Conservation (phyloP, 2,888 invertebrate species). For the Epinotia brunnichana region DNA sequence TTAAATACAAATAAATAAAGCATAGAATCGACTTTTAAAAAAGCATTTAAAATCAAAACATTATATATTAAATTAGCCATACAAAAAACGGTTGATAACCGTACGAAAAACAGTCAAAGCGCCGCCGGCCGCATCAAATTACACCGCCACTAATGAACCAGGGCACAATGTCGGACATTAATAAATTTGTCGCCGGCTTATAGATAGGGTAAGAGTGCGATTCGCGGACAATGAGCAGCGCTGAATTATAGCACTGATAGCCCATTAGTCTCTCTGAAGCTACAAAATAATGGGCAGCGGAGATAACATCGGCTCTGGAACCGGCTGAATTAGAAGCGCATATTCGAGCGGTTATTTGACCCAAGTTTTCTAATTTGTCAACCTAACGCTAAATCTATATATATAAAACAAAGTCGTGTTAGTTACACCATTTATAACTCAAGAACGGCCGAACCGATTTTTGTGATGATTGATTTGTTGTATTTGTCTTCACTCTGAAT, state of each 20-base stretch:
- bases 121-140: slow-evolving; percentile 67
- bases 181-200: slow-evolving; percentile 81
- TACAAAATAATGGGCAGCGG: slow-evolving; percentile 72
- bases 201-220: slow-evolving; percentile 78
- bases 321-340: slow-evolving; percentile 48
- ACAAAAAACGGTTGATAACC: slow-evolving; percentile 37
- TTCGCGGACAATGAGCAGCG: slow-evolving; percentile 77
- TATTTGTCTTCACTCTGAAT: too few relatives aligned
- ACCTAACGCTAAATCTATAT: neutral
- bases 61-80: slow-evolving; percentile 28
- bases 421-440: too few relatives aligned
- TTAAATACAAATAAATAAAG: neutral
- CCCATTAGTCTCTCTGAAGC: slow-evolving; percentile 79
- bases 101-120: slow-evolving; percentile 43
- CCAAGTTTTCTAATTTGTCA: slow-evolving; percentile 25
- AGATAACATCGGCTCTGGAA: slow-evolving; percentile 62
- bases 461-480: too few relatives aligned
- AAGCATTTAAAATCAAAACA: slow-evolving; percentile 13
- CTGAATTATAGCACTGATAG: slow-evolving; percentile 77
- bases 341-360: slow-evolving; percentile 10
- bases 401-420: too few relatives aligned
- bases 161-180: slow-evolving; percentile 74
- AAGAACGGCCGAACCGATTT: too few relatives aligned
- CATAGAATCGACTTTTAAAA: neutral
- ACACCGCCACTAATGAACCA: slow-evolving; percentile 71